Base-by-base conservation (phyloP, 2,113 vertebrate species). In the Mola mola region DNA sequence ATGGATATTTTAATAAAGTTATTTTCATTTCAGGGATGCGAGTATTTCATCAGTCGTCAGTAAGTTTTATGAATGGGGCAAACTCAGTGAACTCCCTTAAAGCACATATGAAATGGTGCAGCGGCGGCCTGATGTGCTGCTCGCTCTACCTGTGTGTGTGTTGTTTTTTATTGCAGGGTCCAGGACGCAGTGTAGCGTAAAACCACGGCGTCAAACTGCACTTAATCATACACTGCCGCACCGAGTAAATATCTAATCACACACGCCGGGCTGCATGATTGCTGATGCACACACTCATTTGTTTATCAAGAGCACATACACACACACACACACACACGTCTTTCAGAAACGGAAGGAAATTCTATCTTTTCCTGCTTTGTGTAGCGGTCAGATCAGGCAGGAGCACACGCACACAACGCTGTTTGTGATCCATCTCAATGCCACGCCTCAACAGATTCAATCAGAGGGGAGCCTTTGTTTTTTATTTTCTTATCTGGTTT, bases 391-490 rank as follows among this genome's bases (percentile, higher is more conserved):
- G 60, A 72, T 17, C 36, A 19, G 62, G 28, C 49, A 11, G 21
- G n/a, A 68, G 75, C 33, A 60, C 57, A 66, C 48, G 50, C 55
- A 80, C 55, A 56, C 66, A 76, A 31, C 65, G 72, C 61, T 47
- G 66, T 87, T 78, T 87, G 81, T 86, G 87, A 89, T 88, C 86
- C 81, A 80, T 89, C 84, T 89, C 88, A 87, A 90, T 90, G 88
- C 87, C 83, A 91, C 72, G 89, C 90, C 89, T 91, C 88, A 90
- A 81, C 83, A 88, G 80, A 90, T 89, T 89, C 87, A 91, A 91
- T 91, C 90, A 90, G 83, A 81, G 66, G 67, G 64, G 72, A 83
- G 83, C 50, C 64, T 87, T 83, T 82, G 86, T 84, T 88, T 85
- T 81, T 73, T 81, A 68, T 55, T 66, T 21, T 57, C 40, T 40